Evolutionary conservation across 2,113 vertebrate species (phyloP).

Genomic region (Noctilio leporinus): DNA sequence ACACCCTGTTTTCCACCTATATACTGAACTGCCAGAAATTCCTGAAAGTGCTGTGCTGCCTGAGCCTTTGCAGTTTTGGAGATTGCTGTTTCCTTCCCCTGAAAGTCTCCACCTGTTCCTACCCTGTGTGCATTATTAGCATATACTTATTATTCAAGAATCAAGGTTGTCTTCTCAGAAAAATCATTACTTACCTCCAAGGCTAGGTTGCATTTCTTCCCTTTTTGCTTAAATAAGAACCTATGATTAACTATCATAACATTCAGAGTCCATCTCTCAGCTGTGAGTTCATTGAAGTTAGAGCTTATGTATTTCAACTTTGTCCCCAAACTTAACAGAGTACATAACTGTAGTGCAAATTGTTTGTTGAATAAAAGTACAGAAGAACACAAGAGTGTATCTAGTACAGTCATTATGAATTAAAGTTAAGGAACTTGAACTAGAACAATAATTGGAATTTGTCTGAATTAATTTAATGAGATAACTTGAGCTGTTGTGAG

Average conservation of each 20-base stretch:
- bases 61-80: background rate
- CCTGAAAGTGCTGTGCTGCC: background rate
- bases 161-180: background rate
- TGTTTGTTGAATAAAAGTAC: background rate
- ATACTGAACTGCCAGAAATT: background rate
- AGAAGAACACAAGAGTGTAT: background rate
- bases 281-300: background rate
- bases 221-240: background rate
- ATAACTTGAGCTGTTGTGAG: background rate
- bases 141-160: background rate
- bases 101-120: background rate
- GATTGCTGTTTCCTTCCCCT: background rate
- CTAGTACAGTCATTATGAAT: background rate
- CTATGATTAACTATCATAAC: background rate
- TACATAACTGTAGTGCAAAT: background rate
- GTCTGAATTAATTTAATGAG: slow-evolving; percentile 5
- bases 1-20: background rate
- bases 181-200: background rate
- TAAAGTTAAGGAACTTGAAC: background rate
- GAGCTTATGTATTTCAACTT: background rate
- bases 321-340: background rate
- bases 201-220: background rate
- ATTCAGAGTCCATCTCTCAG: background rate
- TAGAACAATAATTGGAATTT: background rate
- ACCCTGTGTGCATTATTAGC: background rate